Conservation (phyloP, 1,140 invertebrate genomes). For the Mycetomoellerius zeteki region DNA sequence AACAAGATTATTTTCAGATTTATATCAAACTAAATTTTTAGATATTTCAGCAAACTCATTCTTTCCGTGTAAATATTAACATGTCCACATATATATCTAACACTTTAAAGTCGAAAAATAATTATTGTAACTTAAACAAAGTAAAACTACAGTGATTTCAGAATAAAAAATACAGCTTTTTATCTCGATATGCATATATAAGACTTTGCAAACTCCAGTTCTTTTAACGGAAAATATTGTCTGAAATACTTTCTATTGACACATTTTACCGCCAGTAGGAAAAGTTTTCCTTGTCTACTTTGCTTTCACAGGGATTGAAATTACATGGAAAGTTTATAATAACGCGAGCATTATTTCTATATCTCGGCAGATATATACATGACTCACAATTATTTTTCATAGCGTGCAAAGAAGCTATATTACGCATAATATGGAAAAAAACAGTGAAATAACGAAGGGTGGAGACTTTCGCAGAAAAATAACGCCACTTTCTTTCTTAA, state of each 20-base stretch:
- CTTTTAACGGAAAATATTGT: not conserved
- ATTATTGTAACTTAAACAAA: not conserved
- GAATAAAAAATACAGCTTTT: not conserved
- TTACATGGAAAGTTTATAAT: not conserved
- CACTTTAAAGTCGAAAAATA: not conserved
- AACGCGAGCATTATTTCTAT: conserved; percentile 3
- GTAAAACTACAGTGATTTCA: not conserved
- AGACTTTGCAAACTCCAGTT: not conserved
- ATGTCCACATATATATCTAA: not conserved
- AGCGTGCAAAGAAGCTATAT: conserved; percentile 9
- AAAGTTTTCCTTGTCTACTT: not conserved
- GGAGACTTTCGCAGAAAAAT: conserved; percentile 12
- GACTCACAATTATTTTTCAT: not conserved
- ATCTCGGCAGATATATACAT: too few species aligned
- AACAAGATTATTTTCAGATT: too few species aligned
- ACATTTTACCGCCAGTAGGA: not conserved
- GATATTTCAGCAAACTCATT: too few species aligned
- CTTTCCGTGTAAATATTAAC: conserved; percentile 4
- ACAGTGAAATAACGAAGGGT: not conserved
- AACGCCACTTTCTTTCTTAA: not conserved
- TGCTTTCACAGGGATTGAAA: not conserved
- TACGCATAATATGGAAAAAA: conserved; percentile 1
- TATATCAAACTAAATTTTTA: too few species aligned
- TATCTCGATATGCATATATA: not conserved
- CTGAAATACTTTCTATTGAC: not conserved